Percentiles rank a stretch among this genome's conserved stretches.
Evolutionary conservation across 1,140 invertebrate genomes (phyloP).

Genomic region (Drosophila murphyi): DNA sequence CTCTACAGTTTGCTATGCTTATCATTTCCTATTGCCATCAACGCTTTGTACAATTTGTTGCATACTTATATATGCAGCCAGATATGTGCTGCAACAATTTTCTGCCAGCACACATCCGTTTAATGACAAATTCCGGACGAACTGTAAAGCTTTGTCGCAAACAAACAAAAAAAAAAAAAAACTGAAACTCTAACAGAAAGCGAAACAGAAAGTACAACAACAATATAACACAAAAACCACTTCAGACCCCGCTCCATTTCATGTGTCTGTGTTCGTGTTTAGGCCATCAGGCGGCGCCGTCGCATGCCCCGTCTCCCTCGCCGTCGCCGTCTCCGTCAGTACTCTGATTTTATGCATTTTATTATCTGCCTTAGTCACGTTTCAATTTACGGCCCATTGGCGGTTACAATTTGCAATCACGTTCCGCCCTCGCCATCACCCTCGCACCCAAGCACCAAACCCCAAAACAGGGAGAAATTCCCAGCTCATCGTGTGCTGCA

Average conservation of each 20-base stretch:
- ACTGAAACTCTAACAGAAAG: background rate
- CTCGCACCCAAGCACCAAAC: too few relatives aligned
- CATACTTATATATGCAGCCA: slow-evolving; percentile 1
- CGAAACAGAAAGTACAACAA: slow-evolving; percentile 26
- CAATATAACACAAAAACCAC: slow-evolving; percentile 40
- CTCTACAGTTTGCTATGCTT: background rate
- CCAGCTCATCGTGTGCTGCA: slow-evolving; percentile 27
- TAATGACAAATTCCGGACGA: slow-evolving; percentile 71
- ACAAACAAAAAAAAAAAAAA: slow-evolving; percentile 31
- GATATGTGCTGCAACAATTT: slow-evolving; percentile 30
- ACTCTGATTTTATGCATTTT: slow-evolving; percentile 83
- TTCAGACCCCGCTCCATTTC: slow-evolving; percentile 33
- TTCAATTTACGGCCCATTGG: slow-evolving; percentile 84
- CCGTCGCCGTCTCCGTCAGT: slow-evolving; percentile 51
- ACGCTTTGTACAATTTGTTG: slow-evolving; percentile 21
- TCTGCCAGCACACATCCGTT: slow-evolving; percentile 55
- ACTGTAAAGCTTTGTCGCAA: slow-evolving; percentile 24
- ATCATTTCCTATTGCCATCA: slow-evolving; percentile 15
- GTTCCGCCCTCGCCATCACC: slow-evolving; percentile 51
- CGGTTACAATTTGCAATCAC: slow-evolving; percentile 84
- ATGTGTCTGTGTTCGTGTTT: slow-evolving; percentile 62
- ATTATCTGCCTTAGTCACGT: slow-evolving; percentile 84
- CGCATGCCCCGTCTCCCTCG: background rate
- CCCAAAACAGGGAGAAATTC: slow-evolving; percentile 1
- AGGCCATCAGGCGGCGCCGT: slow-evolving; percentile 47